Evolutionary conservation across 2,797 vertebrate genomes (phyloP), one percentile per base, ranked within the genome.

Genomic region (Champsocephalus esox): DNA sequence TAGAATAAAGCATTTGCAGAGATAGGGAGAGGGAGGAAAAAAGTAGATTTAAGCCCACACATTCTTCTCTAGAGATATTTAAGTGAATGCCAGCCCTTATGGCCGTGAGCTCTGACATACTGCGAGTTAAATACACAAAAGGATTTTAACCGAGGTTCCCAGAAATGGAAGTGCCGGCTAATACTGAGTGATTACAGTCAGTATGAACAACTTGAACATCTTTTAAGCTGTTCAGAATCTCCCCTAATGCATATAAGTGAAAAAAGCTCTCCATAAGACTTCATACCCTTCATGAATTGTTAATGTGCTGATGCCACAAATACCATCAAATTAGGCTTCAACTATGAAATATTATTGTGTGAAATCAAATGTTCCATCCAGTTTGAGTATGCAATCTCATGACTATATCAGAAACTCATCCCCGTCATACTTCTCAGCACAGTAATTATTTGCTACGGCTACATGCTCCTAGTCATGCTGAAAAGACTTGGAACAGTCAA

Each of bases 401-500:
- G 88, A 90, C 87, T 71, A 50, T 77, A 85, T 83, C 78, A 85
- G 82, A 81, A 90, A 89, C 77, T 84, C 73, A 48, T 89, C 82
- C 66, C 73, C 44, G 60, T 89, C 86, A 85, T 88, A 83, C 63
- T 83, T 85, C 84, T 89, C 70, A 55, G 81, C 62, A 58, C 64
- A 83, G 56, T 79, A 86, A 84, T 84, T 87, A 75, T 79, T 67
- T 82, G 70, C 81, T 61, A 83, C 54, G 78, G 81, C 81, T 88
- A 89, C 75, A 77, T 84, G 88, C 85, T 88, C 65, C 86, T 88
- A 86, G 89, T 93, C 92, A 92, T 79, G 86, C 87, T 90, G 86
- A 86, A 92, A 92, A 87, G 88, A 88, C 88, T 92, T 89, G 79
- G 88, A 92, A 91, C 87, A 92, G 90, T 91, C 88, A 90, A 90